Conservation (phyloP, 2,797 vertebrate genomes). For the Lepidocolaptes lacrymiger region DNA sequence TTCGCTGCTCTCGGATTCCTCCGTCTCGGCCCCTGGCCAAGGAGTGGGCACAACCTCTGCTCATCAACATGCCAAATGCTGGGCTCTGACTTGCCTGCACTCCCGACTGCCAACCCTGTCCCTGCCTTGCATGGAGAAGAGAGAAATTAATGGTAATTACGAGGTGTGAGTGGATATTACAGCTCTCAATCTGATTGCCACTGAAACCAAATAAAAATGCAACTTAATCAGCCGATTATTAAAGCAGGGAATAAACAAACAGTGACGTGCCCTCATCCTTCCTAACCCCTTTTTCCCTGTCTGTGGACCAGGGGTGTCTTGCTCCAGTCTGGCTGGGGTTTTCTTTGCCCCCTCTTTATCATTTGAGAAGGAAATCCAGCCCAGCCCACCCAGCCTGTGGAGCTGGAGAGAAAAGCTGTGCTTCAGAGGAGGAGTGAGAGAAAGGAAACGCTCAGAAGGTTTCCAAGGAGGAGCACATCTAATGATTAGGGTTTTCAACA, state of each 20-base stretch:
- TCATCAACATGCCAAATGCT: conserved; percentile 33
- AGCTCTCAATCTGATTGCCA: conserved; percentile 72
- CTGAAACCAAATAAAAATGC: conserved; percentile 74
- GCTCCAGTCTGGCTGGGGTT: not conserved
- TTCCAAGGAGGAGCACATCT: conserved; percentile 40
- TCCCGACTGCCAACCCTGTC: conserved; percentile 51
- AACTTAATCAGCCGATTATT: conserved; percentile 74
- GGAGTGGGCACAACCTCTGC: not conserved
- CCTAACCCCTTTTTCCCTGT: not conserved
- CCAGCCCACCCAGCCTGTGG: not conserved
- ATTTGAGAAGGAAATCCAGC: not conserved
- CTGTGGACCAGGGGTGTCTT: fast-evolving
- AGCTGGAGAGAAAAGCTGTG: not conserved
- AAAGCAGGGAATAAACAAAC: conserved; percentile 69
- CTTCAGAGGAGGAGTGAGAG: not conserved
- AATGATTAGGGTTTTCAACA: conserved; percentile 33
- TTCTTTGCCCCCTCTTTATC: fast-evolving
- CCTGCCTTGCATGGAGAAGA: conserved; percentile 39
- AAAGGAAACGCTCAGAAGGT: conserved; percentile 11
- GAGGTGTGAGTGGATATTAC: conserved; percentile 69
- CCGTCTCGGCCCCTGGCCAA: not conserved
- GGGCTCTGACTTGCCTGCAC: not conserved
- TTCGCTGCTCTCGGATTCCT: not conserved
- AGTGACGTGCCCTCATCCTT: not conserved
- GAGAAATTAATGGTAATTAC: conserved; percentile 77